Base-by-base conservation (phyloP, 2,113 vertebrate genomes). In the Hippopotamus amphibius region DNA sequence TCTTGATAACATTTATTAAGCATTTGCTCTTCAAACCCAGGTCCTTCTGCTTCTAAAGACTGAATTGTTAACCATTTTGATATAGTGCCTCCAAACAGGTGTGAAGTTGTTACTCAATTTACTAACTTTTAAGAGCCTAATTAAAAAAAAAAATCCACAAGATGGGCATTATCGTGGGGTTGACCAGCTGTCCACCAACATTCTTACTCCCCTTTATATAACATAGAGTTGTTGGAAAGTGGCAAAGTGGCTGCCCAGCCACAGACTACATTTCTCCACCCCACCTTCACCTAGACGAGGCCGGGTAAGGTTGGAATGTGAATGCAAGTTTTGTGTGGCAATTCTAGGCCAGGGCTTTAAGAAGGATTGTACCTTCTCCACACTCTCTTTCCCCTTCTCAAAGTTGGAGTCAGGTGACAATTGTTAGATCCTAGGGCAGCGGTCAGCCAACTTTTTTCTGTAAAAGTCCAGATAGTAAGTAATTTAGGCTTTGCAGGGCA, bases 61-160 rank as follows among this genome's bases (percentile, higher is more conserved):
- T 19, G 26, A 79, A 83, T 61, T 81, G 24, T 83, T 79, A 79
- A 85, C 4, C 9, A n/a, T 24, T 88, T 95, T 89, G 9, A 41
- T 65, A 81, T 15, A 41, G 83, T 61, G 66, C 2, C 12, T 93
- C 24, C 37, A 96, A 79, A 79, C 8, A 85, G n/a, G 57, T 77
- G 93, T 93, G 41, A 89, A 89, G 2, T 66, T 26, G 65, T 74
- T 11, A 69, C 43, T 74, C n/a, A 96, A 94, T 41, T 80, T 85
- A 80, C 13, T 82, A 86, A 55, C 22, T 53, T 89, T 71, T 9
- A 59, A 82, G 76, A 83, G 15, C 28, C 65, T 57, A 43, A 26
- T 86, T 85, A 0, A 57, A 57, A 57, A 57, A 55, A 21, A 19
- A 57, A 21, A 19, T 17, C 17, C 12, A 9, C 37, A 88, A 59